These are phyloP conservation scores for Siphamia tubifer DNA, from an alignment of 2,113 vertebrate genomes.

Conservation along the genomic window DNA sequence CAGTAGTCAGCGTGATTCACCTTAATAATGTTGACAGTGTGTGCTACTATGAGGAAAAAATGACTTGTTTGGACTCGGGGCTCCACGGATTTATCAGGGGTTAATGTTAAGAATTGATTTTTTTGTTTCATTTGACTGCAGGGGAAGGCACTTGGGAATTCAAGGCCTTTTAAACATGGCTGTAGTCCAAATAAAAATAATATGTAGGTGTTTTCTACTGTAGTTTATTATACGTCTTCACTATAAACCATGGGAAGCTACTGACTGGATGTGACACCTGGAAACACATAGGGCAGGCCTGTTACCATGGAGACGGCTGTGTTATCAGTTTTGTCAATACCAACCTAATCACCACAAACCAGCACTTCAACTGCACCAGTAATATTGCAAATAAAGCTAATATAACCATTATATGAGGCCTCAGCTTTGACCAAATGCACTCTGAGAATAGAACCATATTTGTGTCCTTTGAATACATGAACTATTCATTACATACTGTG, in stretches of 20 bases:
- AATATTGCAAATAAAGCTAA: neutral
- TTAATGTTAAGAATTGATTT: conserved; percentile 62
- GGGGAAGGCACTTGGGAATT: conserved; percentile 30
- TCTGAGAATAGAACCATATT: conserved; percentile 11
- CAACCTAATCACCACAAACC: neutral
- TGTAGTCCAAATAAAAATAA: conserved; percentile 27
- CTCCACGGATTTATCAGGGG: conserved; percentile 34
- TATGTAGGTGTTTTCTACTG: neutral
- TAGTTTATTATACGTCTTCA: neutral
- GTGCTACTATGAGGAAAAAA: conserved; percentile 2
- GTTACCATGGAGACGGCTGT: conserved; percentile 2
- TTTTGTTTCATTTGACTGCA: conserved; percentile 48
- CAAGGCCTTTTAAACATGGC: neutral
- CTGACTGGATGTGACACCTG: neutral
- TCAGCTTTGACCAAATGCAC: neutral
- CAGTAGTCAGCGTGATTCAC: conserved; percentile 1
- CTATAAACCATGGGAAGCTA: neutral
- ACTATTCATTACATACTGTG: conserved; percentile 10
- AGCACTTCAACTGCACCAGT: neutral
- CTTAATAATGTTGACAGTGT: conserved; percentile 19
- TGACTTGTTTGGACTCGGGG: conserved; percentile 15
- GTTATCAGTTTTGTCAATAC: conserved; percentile 15
- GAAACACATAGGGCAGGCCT: neutral
- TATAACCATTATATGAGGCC: neutral
- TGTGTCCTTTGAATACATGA: conserved; percentile 1